These are phyloP conservation scores for Scalopus aquaticus DNA, from an alignment of 2,113 vertebrate genomes.

Conservation along the genomic window DNA sequence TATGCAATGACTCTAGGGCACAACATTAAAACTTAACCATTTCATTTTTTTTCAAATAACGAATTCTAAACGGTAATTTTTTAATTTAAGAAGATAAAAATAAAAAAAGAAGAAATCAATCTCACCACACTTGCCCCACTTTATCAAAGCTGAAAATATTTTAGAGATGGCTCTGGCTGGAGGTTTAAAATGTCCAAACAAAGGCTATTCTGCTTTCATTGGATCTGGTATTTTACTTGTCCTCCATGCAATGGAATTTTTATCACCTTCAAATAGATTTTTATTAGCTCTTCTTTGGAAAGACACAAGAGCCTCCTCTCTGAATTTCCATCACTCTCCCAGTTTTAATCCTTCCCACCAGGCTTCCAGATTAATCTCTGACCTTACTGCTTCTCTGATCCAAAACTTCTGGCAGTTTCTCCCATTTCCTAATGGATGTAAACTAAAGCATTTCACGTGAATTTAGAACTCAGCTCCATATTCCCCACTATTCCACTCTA, in stretches of 20 bases:
- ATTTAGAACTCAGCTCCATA: not conserved
- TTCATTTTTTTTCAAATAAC: not conserved
- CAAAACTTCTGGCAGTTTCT: not conserved
- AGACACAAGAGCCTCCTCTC: not conserved
- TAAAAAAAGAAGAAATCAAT: not conserved
- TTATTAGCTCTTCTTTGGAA: not conserved
- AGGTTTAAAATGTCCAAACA: not conserved
- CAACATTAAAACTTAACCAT: not conserved
- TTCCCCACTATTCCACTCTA: not conserved
- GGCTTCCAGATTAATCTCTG: not conserved
- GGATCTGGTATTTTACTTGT: not conserved
- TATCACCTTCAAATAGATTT: not conserved
- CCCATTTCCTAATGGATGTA: not conserved
- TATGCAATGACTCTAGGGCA: not conserved
- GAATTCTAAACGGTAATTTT: not conserved
- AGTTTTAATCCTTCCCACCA: not conserved
- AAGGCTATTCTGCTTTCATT: not conserved
- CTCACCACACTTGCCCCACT: not conserved
- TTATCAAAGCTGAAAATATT: not conserved
- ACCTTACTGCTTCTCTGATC: not conserved
- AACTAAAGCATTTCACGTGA: not conserved
- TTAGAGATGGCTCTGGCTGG: not conserved
- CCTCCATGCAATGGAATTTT: not conserved
- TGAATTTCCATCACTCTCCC: not conserved
- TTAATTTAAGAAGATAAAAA: not conserved